Base-by-base conservation (phyloP, 2,797 vertebrate species). In the Poecile montanus region DNA sequence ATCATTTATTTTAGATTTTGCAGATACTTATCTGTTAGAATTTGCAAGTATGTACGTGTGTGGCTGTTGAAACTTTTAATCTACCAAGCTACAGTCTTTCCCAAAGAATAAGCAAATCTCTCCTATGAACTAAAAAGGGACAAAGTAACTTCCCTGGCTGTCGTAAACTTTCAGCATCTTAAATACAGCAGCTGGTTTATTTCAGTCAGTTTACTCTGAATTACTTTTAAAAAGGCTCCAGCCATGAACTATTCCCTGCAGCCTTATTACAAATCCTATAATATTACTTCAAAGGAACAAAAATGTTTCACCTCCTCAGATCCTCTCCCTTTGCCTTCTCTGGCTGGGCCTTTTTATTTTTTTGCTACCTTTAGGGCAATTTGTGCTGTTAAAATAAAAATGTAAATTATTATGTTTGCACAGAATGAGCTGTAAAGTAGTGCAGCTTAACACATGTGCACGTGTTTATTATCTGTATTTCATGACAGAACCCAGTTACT, bases 401-500 rank as follows among this genome's bases (percentile, higher is more conserved):
- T 97, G 97, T 96, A 98, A 98, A 98, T 97, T 95, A 98, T 97
- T 95, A 94, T 96, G 94, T 97, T 97, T 98, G 97, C 97, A 95
- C 96, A 97, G 95, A 98, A 98, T 71, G 97, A 98, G 96, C 97
- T 98, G 98, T 98, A 98, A 98, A 98, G 97, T 98, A 97, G 97
- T 82, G 34, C 97, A 98, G 97, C 98, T 98, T 98, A 98, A 98
- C 97, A 98, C 97, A 74, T 97, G 97, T 95, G 96, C 97, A 98
- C 85, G 98, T 98, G 98, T 98, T 98, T 98, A 98, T 98, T 98
- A 97, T 98, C 97, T 97, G 97, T 92, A 97, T 98, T 97, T 98
- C 97, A 97, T 97, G 97, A 97, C 97, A 97, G 96, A 98, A 95
- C 94, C 95, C 96, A 96, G 97, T 97, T 85, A 95, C 97, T 95